Percentiles rank a stretch among this genome's conserved stretches.
These are phyloP conservation scores for Thripadectes ignobilis DNA, from an alignment of 2,797 vertebrate genomes.

Conservation along the genomic window DNA sequence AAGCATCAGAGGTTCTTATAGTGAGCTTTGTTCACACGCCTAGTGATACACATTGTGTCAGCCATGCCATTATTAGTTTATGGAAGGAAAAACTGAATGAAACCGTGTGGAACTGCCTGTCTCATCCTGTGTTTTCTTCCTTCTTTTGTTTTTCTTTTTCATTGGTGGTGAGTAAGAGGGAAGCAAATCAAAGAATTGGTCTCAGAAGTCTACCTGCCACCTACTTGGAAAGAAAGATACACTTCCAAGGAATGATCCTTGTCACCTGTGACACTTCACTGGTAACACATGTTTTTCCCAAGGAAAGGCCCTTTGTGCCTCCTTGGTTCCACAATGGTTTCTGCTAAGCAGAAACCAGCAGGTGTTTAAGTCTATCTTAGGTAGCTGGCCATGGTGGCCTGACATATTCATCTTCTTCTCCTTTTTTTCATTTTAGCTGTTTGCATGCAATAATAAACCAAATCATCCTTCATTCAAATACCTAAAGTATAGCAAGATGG, in stretches of 20 bases:
- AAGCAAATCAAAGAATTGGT: background rate
- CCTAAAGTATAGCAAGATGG: background rate
- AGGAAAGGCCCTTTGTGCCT: background rate
- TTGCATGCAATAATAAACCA: background rate
- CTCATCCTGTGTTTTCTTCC: background rate
- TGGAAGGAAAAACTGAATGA: background rate
- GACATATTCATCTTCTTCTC: background rate
- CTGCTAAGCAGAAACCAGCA: background rate
- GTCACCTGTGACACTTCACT: background rate
- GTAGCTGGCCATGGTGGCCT: background rate
- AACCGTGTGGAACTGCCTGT: background rate
- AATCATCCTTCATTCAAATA: background rate
- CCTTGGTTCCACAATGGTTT: background rate
- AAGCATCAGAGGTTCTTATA: background rate
- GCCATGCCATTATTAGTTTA: background rate
- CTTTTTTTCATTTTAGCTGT: background rate
- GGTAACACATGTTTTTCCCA: rapidly evolving
- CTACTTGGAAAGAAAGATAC: background rate
- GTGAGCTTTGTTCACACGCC: background rate
- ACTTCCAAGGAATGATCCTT: background rate
- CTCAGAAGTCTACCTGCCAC: background rate
- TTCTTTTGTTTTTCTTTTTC: background rate
- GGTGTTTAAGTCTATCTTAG: background rate
- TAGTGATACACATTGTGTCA: rapidly evolving
- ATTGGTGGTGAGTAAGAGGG: background rate